A percentile compares a stretch with the other conserved stretches of the same genome.
phyloP scores from a whole-genome alignment of 2,888 invertebrate species.

The Rapana venosa region DNA sequence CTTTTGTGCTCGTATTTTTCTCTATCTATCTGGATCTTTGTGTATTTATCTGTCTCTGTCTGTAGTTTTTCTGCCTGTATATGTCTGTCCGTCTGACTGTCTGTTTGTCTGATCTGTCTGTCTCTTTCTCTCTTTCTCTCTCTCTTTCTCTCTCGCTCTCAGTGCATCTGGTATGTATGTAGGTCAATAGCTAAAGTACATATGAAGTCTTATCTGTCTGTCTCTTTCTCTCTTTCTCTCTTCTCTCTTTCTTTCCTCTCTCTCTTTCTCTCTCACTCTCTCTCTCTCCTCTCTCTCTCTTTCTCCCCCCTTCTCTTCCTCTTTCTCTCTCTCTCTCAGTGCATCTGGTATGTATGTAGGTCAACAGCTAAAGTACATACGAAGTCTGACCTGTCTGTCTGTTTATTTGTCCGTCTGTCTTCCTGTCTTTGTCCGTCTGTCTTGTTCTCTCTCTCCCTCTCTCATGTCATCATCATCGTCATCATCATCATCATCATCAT shows the following conservation, averaged over 20 bases:
- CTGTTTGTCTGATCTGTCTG: neutral
- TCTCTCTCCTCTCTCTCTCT: neutral
- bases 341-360: no score
- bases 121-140: neutral
- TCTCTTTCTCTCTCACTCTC: slow-evolving; percentile 3
- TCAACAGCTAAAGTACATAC: no score
- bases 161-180: no score
- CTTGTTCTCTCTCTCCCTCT: neutral
- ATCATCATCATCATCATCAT: no score
- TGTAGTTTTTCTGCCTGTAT: neutral
- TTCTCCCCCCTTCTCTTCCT: no score
- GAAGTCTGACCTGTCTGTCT: neutral
- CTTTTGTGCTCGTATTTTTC: neutral
- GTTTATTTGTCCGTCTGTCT: neutral
- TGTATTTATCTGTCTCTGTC: neutral
- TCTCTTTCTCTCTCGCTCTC: slow-evolving; percentile 3
- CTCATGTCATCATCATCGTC: no score
- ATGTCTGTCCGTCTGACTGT: no score
- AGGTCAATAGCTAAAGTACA: no score
- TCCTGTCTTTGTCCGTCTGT: neutral
- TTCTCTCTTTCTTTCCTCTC: slow-evolving; percentile 1
- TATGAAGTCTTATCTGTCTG: neutral
- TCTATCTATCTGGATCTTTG: neutral
- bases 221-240: neutral
- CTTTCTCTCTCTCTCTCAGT: no score